These are phyloP conservation scores for Buceros bicornis DNA, from an alignment of 2,797 vertebrate species.

Conservation along the genomic window DNA sequence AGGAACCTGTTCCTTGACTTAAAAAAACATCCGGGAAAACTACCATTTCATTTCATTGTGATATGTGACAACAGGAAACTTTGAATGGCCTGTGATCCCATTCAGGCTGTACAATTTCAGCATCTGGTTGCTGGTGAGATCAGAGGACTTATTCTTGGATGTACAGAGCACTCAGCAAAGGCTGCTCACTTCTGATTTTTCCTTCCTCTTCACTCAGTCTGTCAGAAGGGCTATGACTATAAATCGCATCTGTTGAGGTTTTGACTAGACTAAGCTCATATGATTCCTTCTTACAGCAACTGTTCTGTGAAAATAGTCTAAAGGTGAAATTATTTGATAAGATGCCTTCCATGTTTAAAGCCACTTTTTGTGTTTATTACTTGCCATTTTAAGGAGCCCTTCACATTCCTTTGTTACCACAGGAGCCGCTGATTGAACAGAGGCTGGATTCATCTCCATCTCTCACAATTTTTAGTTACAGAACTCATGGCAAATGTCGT, in stretches of 20 bases:
- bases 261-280: not conserved
- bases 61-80: not conserved
- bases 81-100: not conserved
- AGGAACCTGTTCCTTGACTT: not conserved
- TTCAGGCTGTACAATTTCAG: not conserved
- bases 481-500: not conserved
- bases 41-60: not conserved
- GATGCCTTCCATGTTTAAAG: not conserved
- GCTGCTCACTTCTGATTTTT: not conserved
- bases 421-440: not conserved
- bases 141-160: not conserved
- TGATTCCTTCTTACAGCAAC: not conserved
- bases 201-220: not conserved
- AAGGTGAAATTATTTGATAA: not conserved
- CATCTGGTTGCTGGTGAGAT: not conserved
- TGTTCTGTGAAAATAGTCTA: not conserved
- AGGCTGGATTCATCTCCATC: not conserved
- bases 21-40: not conserved
- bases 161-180: not conserved
- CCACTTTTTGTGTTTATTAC: not conserved
- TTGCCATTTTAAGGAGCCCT: not conserved
- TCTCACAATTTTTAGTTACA: not conserved
- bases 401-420: not conserved
- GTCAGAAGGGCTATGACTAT: not conserved
- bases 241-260: not conserved